Conservation (phyloP, 64 coral and sea anemone genomes). For the Dendrophyllia cribrosa region DNA sequence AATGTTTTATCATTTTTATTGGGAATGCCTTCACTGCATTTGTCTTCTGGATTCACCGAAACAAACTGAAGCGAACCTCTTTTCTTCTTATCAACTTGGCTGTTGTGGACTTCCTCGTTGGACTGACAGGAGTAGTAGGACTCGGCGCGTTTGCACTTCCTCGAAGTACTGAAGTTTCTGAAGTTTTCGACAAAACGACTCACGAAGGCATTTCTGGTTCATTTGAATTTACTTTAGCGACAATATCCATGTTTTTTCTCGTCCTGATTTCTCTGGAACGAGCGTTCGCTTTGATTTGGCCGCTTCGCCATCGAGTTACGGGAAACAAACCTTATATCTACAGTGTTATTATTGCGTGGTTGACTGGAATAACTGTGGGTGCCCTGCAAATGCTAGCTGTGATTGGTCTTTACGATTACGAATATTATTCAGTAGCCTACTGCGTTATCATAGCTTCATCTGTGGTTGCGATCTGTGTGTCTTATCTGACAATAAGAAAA, state of each 20-base stretch:
- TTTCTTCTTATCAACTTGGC: conserved; percentile 23
- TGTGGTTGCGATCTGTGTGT: not conserved
- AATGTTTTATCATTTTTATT: not conserved
- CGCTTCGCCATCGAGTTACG: not conserved
- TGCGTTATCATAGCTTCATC: not conserved
- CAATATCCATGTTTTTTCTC: not conserved
- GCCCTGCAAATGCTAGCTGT: not conserved
- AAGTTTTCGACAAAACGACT: too few species aligned
- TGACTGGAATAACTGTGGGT: not conserved
- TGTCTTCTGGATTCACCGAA: conserved; percentile 32
- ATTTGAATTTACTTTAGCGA: not conserved
- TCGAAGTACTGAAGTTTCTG: not conserved
- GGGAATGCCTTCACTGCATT: not conserved
- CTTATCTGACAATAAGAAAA: not conserved
- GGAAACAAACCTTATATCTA: not conserved
- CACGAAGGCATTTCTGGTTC: not conserved
- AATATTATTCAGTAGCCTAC: not conserved
- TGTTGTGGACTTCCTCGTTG: not conserved
- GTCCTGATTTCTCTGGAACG: not conserved
- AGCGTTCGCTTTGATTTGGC: not conserved
- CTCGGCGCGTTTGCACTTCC: not conserved
- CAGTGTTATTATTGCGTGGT: not conserved
- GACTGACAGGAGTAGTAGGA: not conserved
- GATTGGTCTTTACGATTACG: not conserved
- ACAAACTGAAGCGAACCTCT: not conserved